Conservation (phyloP, 2,888 invertebrate species). For the Spodoptera picta region DNA sequence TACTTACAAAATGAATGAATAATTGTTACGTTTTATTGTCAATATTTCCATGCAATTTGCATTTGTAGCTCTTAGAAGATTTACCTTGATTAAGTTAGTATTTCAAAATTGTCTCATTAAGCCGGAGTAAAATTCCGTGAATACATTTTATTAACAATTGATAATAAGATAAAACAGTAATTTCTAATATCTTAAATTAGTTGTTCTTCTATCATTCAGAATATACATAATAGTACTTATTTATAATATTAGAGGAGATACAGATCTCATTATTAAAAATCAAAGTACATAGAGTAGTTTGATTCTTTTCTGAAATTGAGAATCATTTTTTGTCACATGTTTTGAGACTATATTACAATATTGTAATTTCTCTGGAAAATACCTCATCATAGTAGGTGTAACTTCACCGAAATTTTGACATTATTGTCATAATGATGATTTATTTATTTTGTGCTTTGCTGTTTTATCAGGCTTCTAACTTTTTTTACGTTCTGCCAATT, state of each 20-base stretch:
- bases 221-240: not conserved
- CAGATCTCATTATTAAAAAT: too few species aligned
- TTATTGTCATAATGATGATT: not conserved
- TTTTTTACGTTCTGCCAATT: too few species aligned
- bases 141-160: conserved; percentile 7
- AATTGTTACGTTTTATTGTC: conserved; percentile 66
- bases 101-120: conserved; percentile 17
- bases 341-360: not conserved
- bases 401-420: too few species aligned
- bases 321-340: not conserved
- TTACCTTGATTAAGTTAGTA: conserved; percentile 4
- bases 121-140: conserved; percentile 33
- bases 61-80: conserved; percentile 9
- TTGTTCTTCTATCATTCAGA: conserved; percentile 16
- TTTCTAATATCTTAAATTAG: conserved; percentile 21
- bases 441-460: too few species aligned
- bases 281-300: too few species aligned
- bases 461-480: too few species aligned
- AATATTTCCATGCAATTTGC: conserved; percentile 59
- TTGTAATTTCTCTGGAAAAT: too few species aligned
- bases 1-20: conserved; percentile 34
- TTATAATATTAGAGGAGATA: not conserved
- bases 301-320: too few species aligned
- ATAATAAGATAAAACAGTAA: conserved; percentile 19
- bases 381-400: too few species aligned